phyloP scores from a whole-genome alignment of 2,113 vertebrate genomes.

The Psilopogon haemacephalus region DNA sequence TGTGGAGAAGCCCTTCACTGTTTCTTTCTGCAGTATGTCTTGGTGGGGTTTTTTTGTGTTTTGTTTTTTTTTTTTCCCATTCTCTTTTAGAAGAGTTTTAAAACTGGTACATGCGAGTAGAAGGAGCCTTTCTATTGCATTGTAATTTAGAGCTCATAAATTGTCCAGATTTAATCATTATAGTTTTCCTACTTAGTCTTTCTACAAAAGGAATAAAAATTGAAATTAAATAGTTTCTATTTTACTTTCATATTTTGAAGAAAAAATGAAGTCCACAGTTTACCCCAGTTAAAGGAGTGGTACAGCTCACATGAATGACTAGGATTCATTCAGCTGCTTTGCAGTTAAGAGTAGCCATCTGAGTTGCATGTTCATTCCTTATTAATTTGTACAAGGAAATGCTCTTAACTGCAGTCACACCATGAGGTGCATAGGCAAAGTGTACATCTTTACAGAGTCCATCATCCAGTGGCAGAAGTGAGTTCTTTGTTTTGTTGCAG shows the following conservation, averaged over 20 bases:
- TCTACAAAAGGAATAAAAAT: background rate
- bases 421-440: background rate
- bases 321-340: background rate
- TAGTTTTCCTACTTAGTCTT: background rate
- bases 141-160: background rate
- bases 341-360: background rate
- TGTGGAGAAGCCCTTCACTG: background rate
- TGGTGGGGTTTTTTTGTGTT: too few relatives aligned
- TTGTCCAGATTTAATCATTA: background rate
- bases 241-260: background rate
- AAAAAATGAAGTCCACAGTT: background rate
- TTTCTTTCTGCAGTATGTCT: background rate
- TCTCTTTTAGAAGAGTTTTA: background rate
- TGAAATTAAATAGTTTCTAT: background rate
- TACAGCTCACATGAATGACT: background rate
- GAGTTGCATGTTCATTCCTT: conserved; percentile 7
- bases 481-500: background rate
- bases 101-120: background rate
- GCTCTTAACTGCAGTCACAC: background rate
- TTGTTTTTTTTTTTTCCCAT: too few relatives aligned
- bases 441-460: background rate
- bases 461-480: background rate
- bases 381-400: conserved; percentile 35
- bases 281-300: background rate
- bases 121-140: background rate